Percentiles rank a stretch among this genome's conserved stretches.
Conservation (phyloP, 2,888 invertebrate species). For the Arrhopalites spinosus region DNA sequence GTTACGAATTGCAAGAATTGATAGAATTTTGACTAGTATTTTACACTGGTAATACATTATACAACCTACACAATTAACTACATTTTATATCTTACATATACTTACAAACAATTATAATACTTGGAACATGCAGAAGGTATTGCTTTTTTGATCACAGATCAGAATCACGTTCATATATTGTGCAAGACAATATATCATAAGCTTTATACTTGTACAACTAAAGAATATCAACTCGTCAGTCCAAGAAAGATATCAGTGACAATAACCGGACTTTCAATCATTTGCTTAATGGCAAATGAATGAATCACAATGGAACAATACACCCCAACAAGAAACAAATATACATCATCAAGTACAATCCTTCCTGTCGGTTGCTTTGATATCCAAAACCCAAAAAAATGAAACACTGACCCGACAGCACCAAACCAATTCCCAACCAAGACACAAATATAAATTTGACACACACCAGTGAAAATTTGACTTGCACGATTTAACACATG, state of each 20-base stretch:
- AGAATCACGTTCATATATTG: no score
- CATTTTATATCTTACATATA: no score
- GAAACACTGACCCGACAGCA: neutral
- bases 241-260: neutral
- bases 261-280: neutral
- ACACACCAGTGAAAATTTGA: conserved; percentile 10
- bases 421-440: neutral
- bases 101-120: no score
- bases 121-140: no score
- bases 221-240: neutral
- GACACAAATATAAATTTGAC: neutral
- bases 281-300: conserved; percentile 6
- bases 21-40: no score
- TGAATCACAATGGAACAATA: conserved; percentile 3
- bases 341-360: neutral
- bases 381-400: neutral
- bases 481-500: neutral
- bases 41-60: no score
- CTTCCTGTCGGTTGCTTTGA: conserved; percentile 1
- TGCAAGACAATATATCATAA: no score
- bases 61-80: no score
- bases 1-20: no score
- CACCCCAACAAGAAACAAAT: conserved; percentile 1
- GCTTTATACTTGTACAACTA: no score
- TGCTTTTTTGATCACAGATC: no score